Base-by-base conservation (phyloP, 2,888 invertebrate genomes). In the Caradrina clavipalpis region DNA sequence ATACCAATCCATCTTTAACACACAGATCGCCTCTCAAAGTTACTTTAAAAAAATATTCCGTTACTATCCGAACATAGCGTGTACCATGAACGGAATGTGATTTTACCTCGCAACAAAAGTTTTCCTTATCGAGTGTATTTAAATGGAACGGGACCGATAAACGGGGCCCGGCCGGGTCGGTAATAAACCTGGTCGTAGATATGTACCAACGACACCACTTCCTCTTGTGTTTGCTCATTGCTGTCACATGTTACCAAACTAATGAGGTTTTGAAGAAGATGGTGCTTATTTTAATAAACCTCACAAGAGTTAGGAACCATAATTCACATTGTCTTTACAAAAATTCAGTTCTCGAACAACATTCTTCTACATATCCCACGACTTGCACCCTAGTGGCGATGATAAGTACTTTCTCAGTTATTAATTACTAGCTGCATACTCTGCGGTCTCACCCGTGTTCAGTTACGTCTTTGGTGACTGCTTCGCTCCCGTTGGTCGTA, bases 81-180 rank as follows among this genome's bases (percentile, higher is more conserved):
- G 54, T 69, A 51, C 70, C 56, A 73, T 72, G 66, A 70, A 73
- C 70, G 74, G 76, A 73, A 79, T 84, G 76, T 83, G 82, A 83
- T 82, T 88, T 87, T 86, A 88, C 88, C 87, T 86, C 87, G 78
- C 84, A 86, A 88, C 86, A 89, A 88, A 88, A 88, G 85, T 88
- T 86, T 88, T 87, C 88, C 89, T 89, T 89, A 89, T 89, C 89
- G 84, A 84, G 73, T 82, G 79, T 88, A 81, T 83, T 83, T 82
- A 87, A 87, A 89, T 89, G 86, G 88, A 84, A 86, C 89, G 86
- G 89, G 88, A 87, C 82, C 87, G 89, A 89, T 89, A 89, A 89
- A 88, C 85, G 87, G 76, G 88, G 88, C 86, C 85, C 86, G 76
- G 78, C 66, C 81, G 85, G 87, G 85, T 87, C 86, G 81, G 81